Conservation (phyloP, 2,113 vertebrate genomes). For the Pardalotus punctatus region DNA sequence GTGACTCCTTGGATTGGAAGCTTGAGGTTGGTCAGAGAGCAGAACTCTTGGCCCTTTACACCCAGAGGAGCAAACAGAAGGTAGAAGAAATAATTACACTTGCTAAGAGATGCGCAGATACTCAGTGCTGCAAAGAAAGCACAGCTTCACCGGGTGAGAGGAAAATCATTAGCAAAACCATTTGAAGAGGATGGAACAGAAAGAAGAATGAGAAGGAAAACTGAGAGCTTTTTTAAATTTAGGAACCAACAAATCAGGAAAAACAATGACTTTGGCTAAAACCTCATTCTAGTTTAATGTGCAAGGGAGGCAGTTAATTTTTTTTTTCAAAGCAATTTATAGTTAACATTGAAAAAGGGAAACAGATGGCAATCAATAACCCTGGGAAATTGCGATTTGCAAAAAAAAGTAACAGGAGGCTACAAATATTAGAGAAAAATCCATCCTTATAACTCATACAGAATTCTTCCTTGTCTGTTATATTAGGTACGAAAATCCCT, state of each 20-base stretch:
- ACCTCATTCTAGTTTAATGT: not conserved
- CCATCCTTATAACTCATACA: not conserved
- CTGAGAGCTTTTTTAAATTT: not conserved
- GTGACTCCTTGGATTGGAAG: not conserved
- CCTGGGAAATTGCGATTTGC: not conserved
- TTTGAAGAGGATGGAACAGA: not conserved
- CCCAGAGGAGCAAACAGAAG: not conserved
- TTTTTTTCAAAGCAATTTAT: not conserved
- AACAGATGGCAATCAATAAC: slow-evolving; percentile 55
- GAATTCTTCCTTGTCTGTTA: not conserved
- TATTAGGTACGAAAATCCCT: not conserved
- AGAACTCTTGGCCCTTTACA: not conserved
- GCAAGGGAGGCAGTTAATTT: not conserved
- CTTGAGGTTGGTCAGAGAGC: not conserved
- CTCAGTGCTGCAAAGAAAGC: not conserved
- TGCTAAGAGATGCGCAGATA: not conserved
- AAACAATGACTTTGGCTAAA: slow-evolving; percentile 18
- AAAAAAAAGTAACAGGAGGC: not conserved
- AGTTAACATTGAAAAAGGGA: slow-evolving; percentile 6
- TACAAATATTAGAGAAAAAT: slow-evolving; percentile 46
- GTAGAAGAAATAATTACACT: not conserved
- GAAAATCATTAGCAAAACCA: not conserved
- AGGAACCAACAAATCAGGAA: not conserved
- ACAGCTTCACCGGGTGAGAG: not conserved
- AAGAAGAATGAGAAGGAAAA: not conserved